Percentiles rank a stretch among this genome's conserved stretches.
phyloP scores from a whole-genome alignment of 2,113 vertebrate species.

The Papio anubis region DNA sequence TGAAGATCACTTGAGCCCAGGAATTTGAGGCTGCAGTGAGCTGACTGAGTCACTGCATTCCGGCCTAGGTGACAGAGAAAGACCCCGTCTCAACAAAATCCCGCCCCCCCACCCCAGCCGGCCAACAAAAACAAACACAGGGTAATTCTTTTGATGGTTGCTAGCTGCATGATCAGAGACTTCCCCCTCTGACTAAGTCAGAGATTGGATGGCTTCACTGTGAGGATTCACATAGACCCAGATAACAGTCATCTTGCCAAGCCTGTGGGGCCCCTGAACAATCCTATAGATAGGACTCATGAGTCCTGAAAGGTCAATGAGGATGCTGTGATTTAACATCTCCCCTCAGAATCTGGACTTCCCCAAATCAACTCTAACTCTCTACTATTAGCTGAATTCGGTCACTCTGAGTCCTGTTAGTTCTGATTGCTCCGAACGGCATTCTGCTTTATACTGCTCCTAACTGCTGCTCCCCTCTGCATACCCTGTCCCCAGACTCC shows the following conservation, averaged over 20 bases:
- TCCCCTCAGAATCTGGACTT: not conserved
- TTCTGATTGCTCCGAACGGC: not conserved
- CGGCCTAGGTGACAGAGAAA: too few species aligned
- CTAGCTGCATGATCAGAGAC: not conserved
- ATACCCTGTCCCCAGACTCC: not conserved
- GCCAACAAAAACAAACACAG: too few species aligned
- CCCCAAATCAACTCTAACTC: not conserved
- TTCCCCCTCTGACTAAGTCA: not conserved
- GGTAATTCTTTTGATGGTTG: not conserved
- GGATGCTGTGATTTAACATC: not conserved
- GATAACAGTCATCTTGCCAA: not conserved
- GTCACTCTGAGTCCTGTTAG: not conserved
- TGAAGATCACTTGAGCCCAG: too few species aligned
- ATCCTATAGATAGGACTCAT: not conserved
- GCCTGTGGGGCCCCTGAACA: not conserved
- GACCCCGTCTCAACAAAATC: too few species aligned
- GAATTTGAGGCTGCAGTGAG: too few species aligned
- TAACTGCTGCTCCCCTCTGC: not conserved
- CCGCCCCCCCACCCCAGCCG: accelerated
- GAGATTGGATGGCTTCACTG: not conserved
- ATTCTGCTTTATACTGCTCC: not conserved
- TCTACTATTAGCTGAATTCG: accelerated
- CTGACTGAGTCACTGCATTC: too few species aligned
- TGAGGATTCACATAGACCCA: not conserved
- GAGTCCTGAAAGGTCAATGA: not conserved